Base-by-base conservation (phyloP, 2,888 invertebrate species). In the Oscheius sp. region DNA sequence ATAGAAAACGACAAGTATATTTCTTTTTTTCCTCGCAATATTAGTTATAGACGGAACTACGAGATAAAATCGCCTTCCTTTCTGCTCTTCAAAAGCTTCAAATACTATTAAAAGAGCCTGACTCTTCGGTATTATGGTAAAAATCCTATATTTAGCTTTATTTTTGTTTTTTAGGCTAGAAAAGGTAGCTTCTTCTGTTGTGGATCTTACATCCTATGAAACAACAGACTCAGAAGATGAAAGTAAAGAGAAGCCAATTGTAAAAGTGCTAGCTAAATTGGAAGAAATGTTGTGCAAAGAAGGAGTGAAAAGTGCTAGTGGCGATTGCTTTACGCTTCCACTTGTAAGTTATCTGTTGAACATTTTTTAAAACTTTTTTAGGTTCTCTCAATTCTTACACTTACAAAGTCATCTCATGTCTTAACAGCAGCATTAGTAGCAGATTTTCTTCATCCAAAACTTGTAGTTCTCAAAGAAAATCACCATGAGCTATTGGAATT, bases 31-130 rank as follows among this genome's bases (percentile, higher is more conserved):
- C 27, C 17, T 34, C 12, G 6, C n/a, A 15, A 20, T 34, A 4
- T 15, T 31, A 55, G 5, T 33, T 46, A 3, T 17, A 70, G 65
- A 27, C 71, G 10, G 69, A 72, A 31, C 46, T 76, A 1, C 65
- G 78, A 4, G 72, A 75, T 42, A 55, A 68, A n/a, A 75, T 78
- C 31, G 70, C 71, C 20, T 76, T 75, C 52, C 45, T 78, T 15
- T 68, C 73, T 15, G 70, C 75, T 5, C 69, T 80, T 33, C 71
- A 80, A 15, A 67, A 72, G 42, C 48, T 80, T n/a, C 65, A 68
- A 8, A 65, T 34, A 10, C 70, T 75, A 48, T 34, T 80, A 15
- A 46, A 33, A 34, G 46, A 27, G 3, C 46, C 72, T 1, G 50
- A 75, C 10, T 39, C 65, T 15, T 69, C 69, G 17, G 29, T 61